Evolutionary conservation across 2,888 invertebrate species (phyloP), one percentile per base, ranked within the genome.

Genomic region (Drosophila seclusa): DNA sequence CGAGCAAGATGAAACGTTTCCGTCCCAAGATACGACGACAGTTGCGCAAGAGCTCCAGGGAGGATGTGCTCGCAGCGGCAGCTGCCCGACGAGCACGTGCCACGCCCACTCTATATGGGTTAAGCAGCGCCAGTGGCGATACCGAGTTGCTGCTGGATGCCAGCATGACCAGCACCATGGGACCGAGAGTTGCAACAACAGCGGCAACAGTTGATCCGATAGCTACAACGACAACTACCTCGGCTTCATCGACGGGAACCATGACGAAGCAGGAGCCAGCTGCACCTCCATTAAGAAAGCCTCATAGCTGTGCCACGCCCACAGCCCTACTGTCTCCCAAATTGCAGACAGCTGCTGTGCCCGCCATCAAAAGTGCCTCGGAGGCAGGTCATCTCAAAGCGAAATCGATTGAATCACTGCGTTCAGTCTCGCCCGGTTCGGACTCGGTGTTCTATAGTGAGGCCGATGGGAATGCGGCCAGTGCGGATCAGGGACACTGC

Each of bases 401-500:
- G 13, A 94, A 97, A 70, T 97, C 97, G 82, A 97, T 97, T 53
- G 98, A 98, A 93, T 97, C 97, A 1, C 93, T 98, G 62, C 95
- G 97, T 55, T 97, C 97, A n/a, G 97, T 97, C 48, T 97, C 97
- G 88, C 97, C 97, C 5, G 97, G 98, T 31, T 97, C 97, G 78
- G 97, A 98, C 92, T 97, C 97, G 67, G 97, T 98, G 32, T 98
- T 98, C 93, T 97, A 97, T 93, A 97, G 97, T 90, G 97, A 97
- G 92, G 95, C 95, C 16, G 96, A 95, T 91, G 91, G 91, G 13
- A 95, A 95, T 92, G 90, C 89, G 36, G 90, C 90, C 27, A 94
- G 94, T 72, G 93, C 93, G 34, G 94, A 94, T 67, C 94, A 94
- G 75, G 95, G 96, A 1, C 97, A 97, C 91, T 97, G 97, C 91